phyloP scores from a whole-genome alignment of 92 coral and sea anemone genomes.

The Scolanthus callimorphus region DNA sequence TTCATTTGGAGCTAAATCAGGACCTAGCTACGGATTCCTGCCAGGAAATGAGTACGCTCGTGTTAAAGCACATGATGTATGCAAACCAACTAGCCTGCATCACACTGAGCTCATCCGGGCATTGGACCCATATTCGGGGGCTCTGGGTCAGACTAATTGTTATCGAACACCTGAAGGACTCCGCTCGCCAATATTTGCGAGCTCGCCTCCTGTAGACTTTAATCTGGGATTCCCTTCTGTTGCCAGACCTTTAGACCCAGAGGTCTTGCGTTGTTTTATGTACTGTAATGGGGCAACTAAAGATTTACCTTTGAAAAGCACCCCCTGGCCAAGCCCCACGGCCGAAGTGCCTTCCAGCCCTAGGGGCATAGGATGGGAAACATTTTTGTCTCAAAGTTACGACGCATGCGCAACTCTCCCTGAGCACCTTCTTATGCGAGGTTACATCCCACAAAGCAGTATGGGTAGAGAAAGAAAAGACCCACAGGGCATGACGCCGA shows the following conservation, averaged over 20 bases:
- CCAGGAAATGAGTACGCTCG: not conserved
- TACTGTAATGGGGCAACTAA: constrained; percentile 19
- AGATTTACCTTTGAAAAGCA: constrained; percentile 19
- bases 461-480: constrained; percentile 17
- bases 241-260: constrained; percentile 7
- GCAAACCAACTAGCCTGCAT: constrained; percentile 15
- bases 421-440: constrained; percentile 10
- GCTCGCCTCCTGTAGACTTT: constrained; percentile 1
- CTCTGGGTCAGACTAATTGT: constrained; percentile 8
- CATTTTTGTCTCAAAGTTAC: constrained; percentile 12
- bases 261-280: constrained; percentile 22
- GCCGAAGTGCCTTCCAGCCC: not conserved
- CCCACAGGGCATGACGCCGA: constrained; percentile 47
- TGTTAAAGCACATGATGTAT: not conserved
- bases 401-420: not conserved
- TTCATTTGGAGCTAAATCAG: too few relatives aligned
- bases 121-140: constrained; percentile 24
- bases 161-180: not conserved
- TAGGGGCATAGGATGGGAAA: constrained; percentile 18
- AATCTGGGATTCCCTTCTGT: not conserved
- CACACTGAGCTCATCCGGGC: constrained; percentile 15
- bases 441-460: constrained; percentile 7
- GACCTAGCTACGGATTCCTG: too few relatives aligned
- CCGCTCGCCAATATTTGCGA: constrained; percentile 8
- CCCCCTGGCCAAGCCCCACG: constrained; percentile 11